These are phyloP conservation scores for Proteles cristata DNA, from an alignment of 2,113 vertebrate species.

Conservation along the genomic window DNA sequence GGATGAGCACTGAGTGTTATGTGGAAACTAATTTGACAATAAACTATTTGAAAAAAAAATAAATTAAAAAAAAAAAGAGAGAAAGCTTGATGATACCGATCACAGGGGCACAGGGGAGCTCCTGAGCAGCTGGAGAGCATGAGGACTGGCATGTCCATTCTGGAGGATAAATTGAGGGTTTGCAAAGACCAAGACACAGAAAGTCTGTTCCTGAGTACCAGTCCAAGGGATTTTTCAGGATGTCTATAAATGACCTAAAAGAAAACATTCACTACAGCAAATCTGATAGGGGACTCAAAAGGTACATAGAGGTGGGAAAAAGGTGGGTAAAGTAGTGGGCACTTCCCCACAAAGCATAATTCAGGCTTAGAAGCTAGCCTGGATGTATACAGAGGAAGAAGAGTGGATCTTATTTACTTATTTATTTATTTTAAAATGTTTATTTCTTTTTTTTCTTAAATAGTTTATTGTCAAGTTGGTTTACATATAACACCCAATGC, in stretches of 20 bases:
- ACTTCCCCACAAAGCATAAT: background rate
- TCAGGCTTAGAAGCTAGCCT: background rate
- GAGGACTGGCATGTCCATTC: background rate
- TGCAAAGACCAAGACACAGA: background rate
- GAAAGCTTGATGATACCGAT: background rate
- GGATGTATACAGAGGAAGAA: background rate
- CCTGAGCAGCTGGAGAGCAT: background rate
- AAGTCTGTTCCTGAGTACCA: background rate
- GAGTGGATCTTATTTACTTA: background rate
- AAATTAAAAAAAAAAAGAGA: too few relatives aligned
- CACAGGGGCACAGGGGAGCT: background rate
- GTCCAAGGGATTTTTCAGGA: background rate
- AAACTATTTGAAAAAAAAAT: too few relatives aligned
- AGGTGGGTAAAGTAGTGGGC: background rate
- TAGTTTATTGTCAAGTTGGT: too few relatives aligned
- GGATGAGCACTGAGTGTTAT: too few relatives aligned
- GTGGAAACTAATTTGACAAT: too few relatives aligned
- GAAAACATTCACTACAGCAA: background rate
- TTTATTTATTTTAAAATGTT: background rate
- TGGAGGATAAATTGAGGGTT: background rate
- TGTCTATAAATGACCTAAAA: background rate
- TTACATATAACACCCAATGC: too few relatives aligned
- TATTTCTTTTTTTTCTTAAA: too few relatives aligned
- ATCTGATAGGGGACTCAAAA: background rate
- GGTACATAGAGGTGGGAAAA: background rate